Evolutionary conservation across 2,113 vertebrate species (phyloP).

Genomic region (Notiomystis cincta): DNA sequence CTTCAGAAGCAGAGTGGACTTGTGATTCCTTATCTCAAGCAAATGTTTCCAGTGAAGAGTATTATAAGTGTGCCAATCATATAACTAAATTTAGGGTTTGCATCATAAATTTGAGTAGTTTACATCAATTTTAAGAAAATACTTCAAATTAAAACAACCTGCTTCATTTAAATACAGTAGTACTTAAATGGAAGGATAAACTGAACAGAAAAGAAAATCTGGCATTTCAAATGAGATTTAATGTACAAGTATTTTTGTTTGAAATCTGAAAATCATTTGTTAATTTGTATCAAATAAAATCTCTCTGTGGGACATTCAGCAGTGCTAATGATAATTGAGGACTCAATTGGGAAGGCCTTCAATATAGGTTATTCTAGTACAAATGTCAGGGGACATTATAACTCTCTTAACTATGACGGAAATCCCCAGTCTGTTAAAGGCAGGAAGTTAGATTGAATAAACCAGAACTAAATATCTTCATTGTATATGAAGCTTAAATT

Average conservation of each 20-base stretch:
- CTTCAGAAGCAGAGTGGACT: neutral
- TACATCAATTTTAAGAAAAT: neutral
- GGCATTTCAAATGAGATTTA: neutral
- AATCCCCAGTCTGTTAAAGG: neutral
- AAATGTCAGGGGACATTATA: neutral
- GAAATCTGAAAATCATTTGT: neutral
- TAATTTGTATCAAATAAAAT: neutral
- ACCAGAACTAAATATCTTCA: neutral
- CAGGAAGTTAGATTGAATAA: neutral
- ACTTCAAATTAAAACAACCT: rapidly evolving
- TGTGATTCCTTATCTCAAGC: neutral
- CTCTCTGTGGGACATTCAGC: neutral
- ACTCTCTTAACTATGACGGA: neutral
- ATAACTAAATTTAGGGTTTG: neutral
- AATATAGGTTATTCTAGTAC: neutral
- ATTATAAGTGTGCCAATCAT: neutral
- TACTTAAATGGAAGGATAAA: neutral
- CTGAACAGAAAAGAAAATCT: neutral
- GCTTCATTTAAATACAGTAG: neutral
- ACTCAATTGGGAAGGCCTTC: neutral
- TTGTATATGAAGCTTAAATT: rapidly evolving
- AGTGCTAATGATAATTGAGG: neutral
- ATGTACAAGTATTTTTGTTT: neutral
- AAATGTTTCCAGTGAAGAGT: neutral
- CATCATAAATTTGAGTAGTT: neutral